Conservation (phyloP, 1,140 invertebrate species). For the Lineus longissimus region DNA sequence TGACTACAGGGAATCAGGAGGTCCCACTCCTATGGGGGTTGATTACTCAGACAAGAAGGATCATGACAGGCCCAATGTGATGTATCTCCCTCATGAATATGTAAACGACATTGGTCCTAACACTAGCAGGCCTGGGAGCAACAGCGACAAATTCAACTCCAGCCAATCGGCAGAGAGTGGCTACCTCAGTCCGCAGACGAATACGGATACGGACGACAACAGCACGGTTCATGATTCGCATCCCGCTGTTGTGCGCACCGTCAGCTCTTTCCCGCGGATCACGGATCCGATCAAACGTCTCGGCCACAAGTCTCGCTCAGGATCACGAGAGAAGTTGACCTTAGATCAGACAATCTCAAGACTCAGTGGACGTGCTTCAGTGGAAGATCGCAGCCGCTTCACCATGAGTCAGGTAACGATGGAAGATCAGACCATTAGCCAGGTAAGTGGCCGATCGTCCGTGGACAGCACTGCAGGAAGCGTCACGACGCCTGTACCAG, state of each 20-base stretch:
- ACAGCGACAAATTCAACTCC: background rate
- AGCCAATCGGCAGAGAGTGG: constrained; percentile 5
- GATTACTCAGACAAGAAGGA: constrained; percentile 1
- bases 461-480: background rate
- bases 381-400: too few relatives aligned
- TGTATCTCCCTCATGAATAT: constrained; percentile 1
- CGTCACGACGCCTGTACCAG: background rate
- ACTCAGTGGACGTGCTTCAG: background rate
- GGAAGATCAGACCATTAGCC: too few relatives aligned
- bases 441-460: background rate
- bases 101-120: background rate
- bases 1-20: background rate
- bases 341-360: constrained; percentile 3
- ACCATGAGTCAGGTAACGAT: too few relatives aligned
- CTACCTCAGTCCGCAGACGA: constrained; percentile 4
- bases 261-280: constrained; percentile 4
- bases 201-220: constrained; percentile 5
- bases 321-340: background rate
- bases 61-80: background rate
- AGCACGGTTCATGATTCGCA: background rate
- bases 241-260: background rate
- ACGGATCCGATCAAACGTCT: constrained; percentile 1
- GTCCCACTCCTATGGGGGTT: background rate
- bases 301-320: constrained; percentile 1
- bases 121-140: background rate